Conservation (phyloP, 2,888 invertebrate species). For the Chymomyza fuscimana region DNA sequence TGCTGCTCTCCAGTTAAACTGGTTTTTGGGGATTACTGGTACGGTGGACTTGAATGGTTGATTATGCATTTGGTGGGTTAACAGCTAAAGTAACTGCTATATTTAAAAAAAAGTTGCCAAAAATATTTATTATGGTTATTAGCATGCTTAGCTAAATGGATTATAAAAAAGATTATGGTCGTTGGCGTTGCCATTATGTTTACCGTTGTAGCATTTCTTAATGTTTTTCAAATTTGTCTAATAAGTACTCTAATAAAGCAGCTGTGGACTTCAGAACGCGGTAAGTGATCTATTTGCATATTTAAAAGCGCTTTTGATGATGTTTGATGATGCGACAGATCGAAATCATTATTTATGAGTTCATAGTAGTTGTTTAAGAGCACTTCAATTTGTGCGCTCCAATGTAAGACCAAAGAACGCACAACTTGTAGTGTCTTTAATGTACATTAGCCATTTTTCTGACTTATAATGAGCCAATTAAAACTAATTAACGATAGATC, state of each 20-base stretch:
- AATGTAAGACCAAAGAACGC: neutral
- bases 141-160: conserved; percentile 49
- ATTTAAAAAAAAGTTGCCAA: conserved; percentile 21
- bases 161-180: conserved; percentile 24
- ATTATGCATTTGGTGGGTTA: conserved; percentile 38
- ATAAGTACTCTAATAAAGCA: conserved; percentile 61
- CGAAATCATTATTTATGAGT: conserved; percentile 38
- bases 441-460: neutral
- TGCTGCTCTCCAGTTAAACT: conserved; percentile 45
- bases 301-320: conserved; percentile 55
- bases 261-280: conserved; percentile 45
- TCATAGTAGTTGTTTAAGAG: conserved; percentile 14
- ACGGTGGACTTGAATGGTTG: conserved; percentile 30
- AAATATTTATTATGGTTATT: conserved; percentile 4
- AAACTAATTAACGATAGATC: no score
- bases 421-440: neutral
- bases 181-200: conserved; percentile 45
- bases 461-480: neutral
- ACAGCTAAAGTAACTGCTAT: conserved; percentile 29
- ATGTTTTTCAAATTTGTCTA: conserved; percentile 32
- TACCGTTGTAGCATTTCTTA: conserved; percentile 49
- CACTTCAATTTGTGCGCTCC: neutral
- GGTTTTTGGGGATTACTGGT: neutral
- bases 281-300: conserved; percentile 34
- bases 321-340: conserved; percentile 52